Evolutionary conservation across 1,140 invertebrate species (phyloP), one percentile per base, ranked within the genome.

Genomic region (Neocloeon triangulifer): DNA sequence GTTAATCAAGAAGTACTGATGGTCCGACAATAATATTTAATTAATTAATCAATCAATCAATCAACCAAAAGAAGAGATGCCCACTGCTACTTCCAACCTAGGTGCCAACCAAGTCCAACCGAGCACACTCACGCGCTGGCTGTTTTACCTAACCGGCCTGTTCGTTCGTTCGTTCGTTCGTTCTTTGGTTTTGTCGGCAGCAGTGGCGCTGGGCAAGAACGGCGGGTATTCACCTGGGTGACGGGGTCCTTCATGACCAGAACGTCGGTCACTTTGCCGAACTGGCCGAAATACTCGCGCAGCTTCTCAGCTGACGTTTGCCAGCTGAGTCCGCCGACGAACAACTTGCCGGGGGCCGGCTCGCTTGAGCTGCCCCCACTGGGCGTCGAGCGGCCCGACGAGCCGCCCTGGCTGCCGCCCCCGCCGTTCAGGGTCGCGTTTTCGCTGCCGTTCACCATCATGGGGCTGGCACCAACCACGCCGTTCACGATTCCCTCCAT

Each of bases 191-290:
- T n/a, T n/a, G n/a, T n/a, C n/a, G n/a, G n/a, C 8, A 12, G 12
- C 8, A 8, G 22, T 8, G 22, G 22, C 22, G 22, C 8, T 23
- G 8, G 12, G 12, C 8, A 12, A 12, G 8, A 8, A 12, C 22
- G 8, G 22, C 8, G 8, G 8, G 22, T n/a, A 54, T 52, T 56
- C 60, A 86, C 82, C 77, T 86, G 80, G 37, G 81, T 86, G 10
- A 86, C 72, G 2, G 81, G 81, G 59, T 88, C 81, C 62, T 86
- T 88, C 80, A 86, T 86, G 43, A 88, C 85, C 29, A 86, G 68
- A 26, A 86, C 81, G 49, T 88, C 81, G n/a, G 79, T 79, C 35
- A 88, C 80, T 3, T 73, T 72, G 31, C 82, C 82, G 44, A 85
- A 89, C 70, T 84, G 82, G 32, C 74, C 73, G 45, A 89, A 89